Conservation (phyloP, 2,113 vertebrate genomes). For the Meleagris gallopavo region DNA sequence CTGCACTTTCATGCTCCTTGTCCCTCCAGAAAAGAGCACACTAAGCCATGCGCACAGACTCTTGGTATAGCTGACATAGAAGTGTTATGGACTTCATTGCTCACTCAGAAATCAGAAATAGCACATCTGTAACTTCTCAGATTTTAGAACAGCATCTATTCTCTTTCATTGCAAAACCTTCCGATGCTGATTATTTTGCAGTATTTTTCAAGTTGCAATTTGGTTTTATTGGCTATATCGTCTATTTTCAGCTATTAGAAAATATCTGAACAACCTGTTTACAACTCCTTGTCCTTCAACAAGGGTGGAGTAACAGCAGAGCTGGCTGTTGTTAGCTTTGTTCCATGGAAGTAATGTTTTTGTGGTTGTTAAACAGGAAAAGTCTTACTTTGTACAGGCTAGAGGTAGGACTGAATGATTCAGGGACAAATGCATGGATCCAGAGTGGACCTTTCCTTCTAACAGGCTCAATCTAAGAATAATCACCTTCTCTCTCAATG, state of each 20-base stretch:
- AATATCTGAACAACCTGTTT: conserved; percentile 1
- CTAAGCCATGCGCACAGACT: neutral
- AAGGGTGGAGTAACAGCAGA: neutral
- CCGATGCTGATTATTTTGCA: neutral
- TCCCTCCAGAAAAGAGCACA: neutral
- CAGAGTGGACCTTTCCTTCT: conserved; percentile 22
- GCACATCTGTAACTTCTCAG: neutral
- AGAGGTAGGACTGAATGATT: conserved; percentile 8
- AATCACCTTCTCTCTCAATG: conserved; percentile 31
- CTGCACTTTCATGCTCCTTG: neutral
- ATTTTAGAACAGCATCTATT: neutral
- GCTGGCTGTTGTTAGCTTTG: neutral
- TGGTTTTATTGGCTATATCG: conserved; percentile 8
- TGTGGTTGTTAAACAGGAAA: neutral
- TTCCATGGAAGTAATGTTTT: conserved; percentile 1
- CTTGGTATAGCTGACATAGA: neutral
- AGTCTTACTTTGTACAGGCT: neutral
- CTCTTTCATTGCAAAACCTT: neutral
- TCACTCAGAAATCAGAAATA: neutral
- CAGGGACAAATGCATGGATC: neutral
- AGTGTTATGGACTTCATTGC: neutral
- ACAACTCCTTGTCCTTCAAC: neutral
- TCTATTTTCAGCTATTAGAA: conserved; percentile 18
- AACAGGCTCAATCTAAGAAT: neutral
- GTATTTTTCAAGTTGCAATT: neutral